Conservation (phyloP, 2,888 invertebrate genomes). For the Bursaphelenchus okinawaensis region DNA sequence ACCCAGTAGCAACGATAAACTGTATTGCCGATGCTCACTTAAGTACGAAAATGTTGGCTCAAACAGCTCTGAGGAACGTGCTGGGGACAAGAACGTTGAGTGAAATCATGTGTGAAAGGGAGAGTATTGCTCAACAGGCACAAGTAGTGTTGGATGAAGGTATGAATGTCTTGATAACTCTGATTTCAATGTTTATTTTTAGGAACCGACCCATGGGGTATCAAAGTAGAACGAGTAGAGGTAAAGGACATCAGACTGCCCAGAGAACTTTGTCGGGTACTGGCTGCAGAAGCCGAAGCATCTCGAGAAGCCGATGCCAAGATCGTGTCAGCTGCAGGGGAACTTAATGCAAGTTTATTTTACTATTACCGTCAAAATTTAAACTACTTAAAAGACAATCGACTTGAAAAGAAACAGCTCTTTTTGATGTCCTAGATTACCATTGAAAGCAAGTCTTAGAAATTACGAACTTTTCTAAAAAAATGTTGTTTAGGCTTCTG, state of each 20-base stretch:
- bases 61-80: slow-evolving; percentile 55
- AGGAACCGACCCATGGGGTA: slow-evolving; percentile 34
- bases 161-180: background rate
- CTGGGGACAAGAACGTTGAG: slow-evolving; percentile 54
- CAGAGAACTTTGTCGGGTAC: slow-evolving; percentile 38
- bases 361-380: background rate
- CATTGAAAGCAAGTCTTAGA: too few relatives aligned
- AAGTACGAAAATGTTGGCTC: slow-evolving; percentile 57
- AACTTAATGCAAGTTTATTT: slow-evolving; percentile 25
- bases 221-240: slow-evolving; percentile 50
- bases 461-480: slow-evolving; percentile 1
- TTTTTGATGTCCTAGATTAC: too few relatives aligned
- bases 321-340: slow-evolving; percentile 43
- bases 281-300: slow-evolving; percentile 52
- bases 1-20: slow-evolving; percentile 46
- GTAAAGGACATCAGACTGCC: slow-evolving; percentile 53
- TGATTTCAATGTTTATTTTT: slow-evolving; percentile 19
- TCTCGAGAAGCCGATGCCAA: slow-evolving; percentile 45
- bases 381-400: too few relatives aligned
- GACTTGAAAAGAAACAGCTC: too few relatives aligned
- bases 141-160: slow-evolving; percentile 55
- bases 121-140: slow-evolving; percentile 53
- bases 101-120: slow-evolving; percentile 58
- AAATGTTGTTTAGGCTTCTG: slow-evolving; percentile 37
- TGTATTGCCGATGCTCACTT: slow-evolving; percentile 56